Percentiles rank a stretch among this genome's conserved stretches.
phyloP scores from a whole-genome alignment of 2,888 invertebrate genomes.

The Kuschelorhynchus macadamiae region DNA sequence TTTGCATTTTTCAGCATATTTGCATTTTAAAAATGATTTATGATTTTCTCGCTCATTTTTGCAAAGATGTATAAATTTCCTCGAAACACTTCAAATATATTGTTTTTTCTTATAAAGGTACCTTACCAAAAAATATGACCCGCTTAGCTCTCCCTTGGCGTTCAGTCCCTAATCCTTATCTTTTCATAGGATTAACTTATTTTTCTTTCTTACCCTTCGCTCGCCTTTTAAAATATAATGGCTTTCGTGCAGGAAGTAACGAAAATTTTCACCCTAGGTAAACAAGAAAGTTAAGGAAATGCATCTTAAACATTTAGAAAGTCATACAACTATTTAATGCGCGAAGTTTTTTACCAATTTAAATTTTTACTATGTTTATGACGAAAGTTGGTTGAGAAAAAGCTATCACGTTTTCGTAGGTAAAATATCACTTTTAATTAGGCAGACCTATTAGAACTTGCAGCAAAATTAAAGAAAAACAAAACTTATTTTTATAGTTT shows the following conservation, averaged over 20 bases:
- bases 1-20: too few relatives aligned
- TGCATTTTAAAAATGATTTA: neutral
- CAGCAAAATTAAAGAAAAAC: too few relatives aligned
- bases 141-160: slow-evolving; percentile 18
- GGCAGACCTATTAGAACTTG: too few relatives aligned
- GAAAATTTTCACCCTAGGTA: slow-evolving; percentile 19
- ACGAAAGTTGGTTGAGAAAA: too few relatives aligned
- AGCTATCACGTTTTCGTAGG: too few relatives aligned
- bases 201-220: slow-evolving; percentile 32
- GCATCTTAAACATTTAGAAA: too few relatives aligned
- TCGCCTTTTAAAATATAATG: slow-evolving; percentile 36
- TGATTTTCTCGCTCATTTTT: neutral
- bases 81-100: neutral
- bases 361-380: too few relatives aligned
- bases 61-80: neutral
- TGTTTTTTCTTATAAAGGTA: slow-evolving; percentile 7
- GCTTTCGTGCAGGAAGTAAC: slow-evolving; percentile 36
- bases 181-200: slow-evolving; percentile 44
- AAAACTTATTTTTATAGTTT: too few relatives aligned
- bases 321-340: too few relatives aligned
- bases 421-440: too few relatives aligned
- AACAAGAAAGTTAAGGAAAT: too few relatives aligned
- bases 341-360: too few relatives aligned
- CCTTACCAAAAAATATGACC: slow-evolving; percentile 28
- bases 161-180: slow-evolving; percentile 34